Percentiles rank a stretch among this genome's conserved stretches.
Conservation (phyloP, 2,113 vertebrate genomes). For the Panurus biarmicus region DNA sequence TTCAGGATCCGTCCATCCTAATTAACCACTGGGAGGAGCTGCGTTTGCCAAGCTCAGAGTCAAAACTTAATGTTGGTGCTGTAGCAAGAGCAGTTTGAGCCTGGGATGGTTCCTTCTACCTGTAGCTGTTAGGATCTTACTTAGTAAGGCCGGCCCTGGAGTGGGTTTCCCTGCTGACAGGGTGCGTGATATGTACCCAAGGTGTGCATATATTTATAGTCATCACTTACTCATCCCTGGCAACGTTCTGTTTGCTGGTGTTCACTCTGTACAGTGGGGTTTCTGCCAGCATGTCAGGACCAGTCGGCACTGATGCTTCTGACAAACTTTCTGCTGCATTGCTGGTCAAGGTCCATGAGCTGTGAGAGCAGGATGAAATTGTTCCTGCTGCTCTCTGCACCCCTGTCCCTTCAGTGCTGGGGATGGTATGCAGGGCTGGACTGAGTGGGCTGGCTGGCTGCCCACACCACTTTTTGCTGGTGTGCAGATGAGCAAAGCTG, state of each 20-base stretch:
- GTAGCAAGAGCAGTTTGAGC: not conserved
- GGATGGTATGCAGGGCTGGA: not conserved
- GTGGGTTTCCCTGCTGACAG: not conserved
- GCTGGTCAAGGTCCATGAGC: not conserved
- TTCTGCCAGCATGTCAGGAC: no score
- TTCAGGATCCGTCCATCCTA: not conserved
- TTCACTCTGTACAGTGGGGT: not conserved
- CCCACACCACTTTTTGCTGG: not conserved
- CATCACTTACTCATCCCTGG: not conserved
- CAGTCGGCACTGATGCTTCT: fast-evolving
- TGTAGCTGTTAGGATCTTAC: not conserved
- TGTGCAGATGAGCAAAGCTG: not conserved
- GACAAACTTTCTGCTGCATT: not conserved
- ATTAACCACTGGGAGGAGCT: not conserved
- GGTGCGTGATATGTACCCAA: not conserved
- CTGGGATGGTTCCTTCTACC: not conserved
- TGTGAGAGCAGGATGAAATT: not conserved
- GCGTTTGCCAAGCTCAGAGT: not conserved
- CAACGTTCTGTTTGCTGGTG: not conserved
- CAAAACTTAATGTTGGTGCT: not conserved
- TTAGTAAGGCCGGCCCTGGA: not conserved
- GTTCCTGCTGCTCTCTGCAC: fast-evolving
- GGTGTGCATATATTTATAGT: not conserved
- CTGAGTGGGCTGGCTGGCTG: fast-evolving
- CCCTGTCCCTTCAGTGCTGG: not conserved